phyloP scores from a whole-genome alignment of 2,888 invertebrate genomes.

The Acronicta aceris region DNA sequence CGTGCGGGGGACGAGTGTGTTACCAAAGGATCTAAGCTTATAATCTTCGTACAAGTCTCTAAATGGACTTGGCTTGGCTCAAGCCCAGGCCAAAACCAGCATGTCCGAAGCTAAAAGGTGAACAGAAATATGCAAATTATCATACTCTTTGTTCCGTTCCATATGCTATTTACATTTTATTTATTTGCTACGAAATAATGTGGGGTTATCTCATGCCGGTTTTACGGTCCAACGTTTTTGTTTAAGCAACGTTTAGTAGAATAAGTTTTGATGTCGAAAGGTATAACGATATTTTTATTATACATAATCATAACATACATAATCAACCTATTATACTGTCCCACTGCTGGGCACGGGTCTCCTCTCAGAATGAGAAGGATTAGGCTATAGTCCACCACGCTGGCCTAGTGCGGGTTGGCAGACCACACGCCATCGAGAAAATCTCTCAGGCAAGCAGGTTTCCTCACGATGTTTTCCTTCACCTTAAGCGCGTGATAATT shows the following conservation, averaged over 20 bases:
- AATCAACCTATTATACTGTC: no score
- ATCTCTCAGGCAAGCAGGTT: no score
- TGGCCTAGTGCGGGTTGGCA: no score
- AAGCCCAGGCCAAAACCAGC: constrained; percentile 75
- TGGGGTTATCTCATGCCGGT: constrained; percentile 65
- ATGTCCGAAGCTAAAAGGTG: constrained; percentile 83
- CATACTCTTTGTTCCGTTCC: constrained; percentile 84
- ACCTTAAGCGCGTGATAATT: no score
- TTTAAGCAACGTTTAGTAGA: constrained; percentile 68
- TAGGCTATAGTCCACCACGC: no score
- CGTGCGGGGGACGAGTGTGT: constrained; percentile 37
- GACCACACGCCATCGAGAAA: no score
- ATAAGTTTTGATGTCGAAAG: constrained; percentile 58
- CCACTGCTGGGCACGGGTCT: no score
- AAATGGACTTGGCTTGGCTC: constrained; percentile 85
- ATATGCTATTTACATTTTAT: constrained; percentile 84
- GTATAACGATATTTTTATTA: constrained; percentile 33
- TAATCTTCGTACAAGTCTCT: constrained; percentile 78
- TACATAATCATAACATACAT: no score
- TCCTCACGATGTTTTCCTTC: no score
- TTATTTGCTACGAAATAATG: constrained; percentile 81
- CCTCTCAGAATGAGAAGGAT: no score
- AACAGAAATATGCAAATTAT: constrained; percentile 86
- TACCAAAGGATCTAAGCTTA: constrained; percentile 76
- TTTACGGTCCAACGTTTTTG: constrained; percentile 66